Conservation (phyloP, 2,113 vertebrate genomes). For the Gadus macrocephalus region DNA sequence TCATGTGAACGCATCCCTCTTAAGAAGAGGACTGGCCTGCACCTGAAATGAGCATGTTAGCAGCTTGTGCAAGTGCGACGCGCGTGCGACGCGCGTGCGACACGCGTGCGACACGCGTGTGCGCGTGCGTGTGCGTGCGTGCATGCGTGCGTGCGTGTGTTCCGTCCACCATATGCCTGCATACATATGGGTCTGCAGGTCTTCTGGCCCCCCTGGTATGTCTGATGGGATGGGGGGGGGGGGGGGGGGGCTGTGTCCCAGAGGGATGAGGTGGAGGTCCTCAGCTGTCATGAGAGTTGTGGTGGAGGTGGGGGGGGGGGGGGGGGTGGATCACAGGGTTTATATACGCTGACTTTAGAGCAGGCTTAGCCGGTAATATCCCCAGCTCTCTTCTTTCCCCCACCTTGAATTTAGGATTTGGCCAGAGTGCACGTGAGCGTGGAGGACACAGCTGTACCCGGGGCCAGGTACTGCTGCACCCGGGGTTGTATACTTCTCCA, state of each 20-base stretch:
- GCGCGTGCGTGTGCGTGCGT: no score
- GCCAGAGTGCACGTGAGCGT: neutral
- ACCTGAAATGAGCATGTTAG: no score
- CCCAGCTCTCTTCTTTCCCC: neutral
- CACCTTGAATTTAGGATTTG: neutral
- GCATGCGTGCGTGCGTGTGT: no score
- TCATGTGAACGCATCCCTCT: no score
- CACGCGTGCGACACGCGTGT: no score
- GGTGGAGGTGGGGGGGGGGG: neutral
- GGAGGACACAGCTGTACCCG: no score
- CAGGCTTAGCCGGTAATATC: conserved; percentile 4
- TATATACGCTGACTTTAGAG: neutral
- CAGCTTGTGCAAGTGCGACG: no score
- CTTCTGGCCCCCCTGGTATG: neutral
- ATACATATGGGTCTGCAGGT: neutral
- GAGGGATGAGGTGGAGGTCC: neutral
- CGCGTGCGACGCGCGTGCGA: no score
- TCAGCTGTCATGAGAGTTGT: conserved; percentile 1
- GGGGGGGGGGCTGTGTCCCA: neutral
- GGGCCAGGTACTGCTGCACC: no score
- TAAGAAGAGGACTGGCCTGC: no score
- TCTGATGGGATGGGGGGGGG: neutral
- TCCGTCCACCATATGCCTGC: no score
- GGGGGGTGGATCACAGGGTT: neutral
- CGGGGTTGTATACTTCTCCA: no score